Evolutionary conservation across 2,113 vertebrate species (phyloP).

Genomic region (Pterophyllum scalare): DNA sequence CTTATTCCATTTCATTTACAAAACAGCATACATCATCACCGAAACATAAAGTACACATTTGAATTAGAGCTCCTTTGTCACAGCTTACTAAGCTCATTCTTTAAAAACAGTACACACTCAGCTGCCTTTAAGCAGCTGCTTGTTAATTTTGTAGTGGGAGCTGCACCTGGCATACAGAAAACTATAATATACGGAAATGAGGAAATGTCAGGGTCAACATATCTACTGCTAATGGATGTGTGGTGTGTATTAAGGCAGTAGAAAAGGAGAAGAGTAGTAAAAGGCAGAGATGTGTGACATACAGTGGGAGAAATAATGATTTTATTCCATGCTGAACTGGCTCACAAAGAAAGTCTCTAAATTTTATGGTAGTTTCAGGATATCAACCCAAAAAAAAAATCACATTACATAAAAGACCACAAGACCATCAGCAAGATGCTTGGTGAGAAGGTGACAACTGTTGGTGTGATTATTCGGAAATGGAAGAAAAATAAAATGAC

Average conservation of each 20-base stretch:
- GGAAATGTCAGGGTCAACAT: not conserved
- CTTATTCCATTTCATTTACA: constrained; percentile 32
- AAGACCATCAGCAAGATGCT: no score
- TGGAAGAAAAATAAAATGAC: no score
- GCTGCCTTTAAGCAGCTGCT: constrained; percentile 22
- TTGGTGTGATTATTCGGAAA: no score
- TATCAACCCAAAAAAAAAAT: no score
- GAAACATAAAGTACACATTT: constrained; percentile 38
- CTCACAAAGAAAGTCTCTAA: no score
- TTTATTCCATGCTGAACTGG: no score
- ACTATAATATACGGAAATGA: not conserved
- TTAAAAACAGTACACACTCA: constrained; percentile 14
- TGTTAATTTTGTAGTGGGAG: constrained; percentile 4
- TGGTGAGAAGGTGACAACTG: no score
- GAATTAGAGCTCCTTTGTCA: constrained; percentile 44
- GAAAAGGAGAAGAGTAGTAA: not conserved
- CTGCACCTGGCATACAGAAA: not conserved
- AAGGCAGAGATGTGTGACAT: not conserved
- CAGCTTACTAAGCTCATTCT: constrained; percentile 12
- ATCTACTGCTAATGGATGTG: not conserved
- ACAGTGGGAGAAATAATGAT: no score
- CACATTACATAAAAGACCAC: no score
- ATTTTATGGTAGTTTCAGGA: no score
- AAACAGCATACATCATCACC: constrained; percentile 29
- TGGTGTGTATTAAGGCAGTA: not conserved